These are phyloP conservation scores for Malurus leucopterus DNA, from an alignment of 2,797 vertebrate genomes.

Conservation along the genomic window DNA sequence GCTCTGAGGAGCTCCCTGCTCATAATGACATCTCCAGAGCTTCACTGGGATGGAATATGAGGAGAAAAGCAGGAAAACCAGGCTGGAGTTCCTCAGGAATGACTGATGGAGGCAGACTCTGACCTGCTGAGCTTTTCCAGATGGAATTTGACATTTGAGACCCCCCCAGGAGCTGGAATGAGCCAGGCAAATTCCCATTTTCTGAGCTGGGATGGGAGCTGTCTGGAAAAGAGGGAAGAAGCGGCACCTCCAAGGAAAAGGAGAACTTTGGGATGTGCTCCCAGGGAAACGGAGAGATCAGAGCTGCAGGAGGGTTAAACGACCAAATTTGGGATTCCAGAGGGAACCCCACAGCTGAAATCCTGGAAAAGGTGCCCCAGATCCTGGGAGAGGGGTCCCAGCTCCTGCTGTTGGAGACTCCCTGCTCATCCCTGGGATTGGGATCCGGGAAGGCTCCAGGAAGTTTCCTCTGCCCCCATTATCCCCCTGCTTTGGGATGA, in stretches of 20 bases:
- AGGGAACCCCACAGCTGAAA: background rate
- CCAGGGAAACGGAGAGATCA: background rate
- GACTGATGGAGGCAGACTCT: no score
- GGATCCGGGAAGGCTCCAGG: background rate
- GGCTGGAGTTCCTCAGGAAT: background rate
- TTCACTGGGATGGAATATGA: conserved; percentile 1
- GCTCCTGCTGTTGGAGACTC: background rate
- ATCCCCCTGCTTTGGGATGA: background rate
- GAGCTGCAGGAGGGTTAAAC: background rate
- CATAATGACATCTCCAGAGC: conserved; percentile 47
- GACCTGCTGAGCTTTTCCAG: background rate
- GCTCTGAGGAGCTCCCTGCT: conserved; percentile 8
- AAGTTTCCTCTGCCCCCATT: background rate
- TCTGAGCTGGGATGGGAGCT: no score
- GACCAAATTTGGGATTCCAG: background rate
- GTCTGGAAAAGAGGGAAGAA: no score
- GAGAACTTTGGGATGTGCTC: no score
- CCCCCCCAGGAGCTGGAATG: background rate
- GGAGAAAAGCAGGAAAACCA: background rate
- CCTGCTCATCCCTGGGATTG: accelerated
- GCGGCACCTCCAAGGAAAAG: no score
- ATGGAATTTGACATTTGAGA: background rate
- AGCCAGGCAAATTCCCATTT: background rate
- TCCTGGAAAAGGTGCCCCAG: background rate
- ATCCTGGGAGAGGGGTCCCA: background rate